These are phyloP conservation scores for Nestor notabilis DNA, from an alignment of 2,113 vertebrate species.

Conservation along the genomic window DNA sequence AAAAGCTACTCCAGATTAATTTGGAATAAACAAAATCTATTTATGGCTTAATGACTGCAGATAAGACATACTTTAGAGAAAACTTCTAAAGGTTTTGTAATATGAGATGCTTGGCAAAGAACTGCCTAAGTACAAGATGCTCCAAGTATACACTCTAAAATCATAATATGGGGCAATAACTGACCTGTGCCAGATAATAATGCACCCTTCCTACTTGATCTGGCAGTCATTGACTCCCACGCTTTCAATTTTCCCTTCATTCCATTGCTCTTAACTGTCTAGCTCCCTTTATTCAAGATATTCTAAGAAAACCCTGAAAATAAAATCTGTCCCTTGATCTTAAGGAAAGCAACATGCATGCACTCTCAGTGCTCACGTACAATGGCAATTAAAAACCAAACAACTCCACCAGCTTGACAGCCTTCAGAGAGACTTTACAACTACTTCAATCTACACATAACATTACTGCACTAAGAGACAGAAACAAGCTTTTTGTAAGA, in stretches of 20 bases:
- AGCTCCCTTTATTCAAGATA: not conserved
- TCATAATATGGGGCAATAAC: fast-evolving
- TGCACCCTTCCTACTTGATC: not conserved
- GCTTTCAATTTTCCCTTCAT: not conserved
- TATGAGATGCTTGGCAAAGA: not conserved
- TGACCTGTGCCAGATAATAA: not conserved
- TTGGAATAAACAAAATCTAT: not conserved
- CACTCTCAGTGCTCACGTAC: not conserved
- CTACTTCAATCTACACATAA: not conserved
- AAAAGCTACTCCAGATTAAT: not conserved
- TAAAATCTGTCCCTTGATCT: not conserved
- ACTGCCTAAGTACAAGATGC: not conserved
- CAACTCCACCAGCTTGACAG: not conserved
- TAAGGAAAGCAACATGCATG: not conserved
- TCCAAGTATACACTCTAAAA: too few relatives aligned
- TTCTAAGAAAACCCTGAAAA: not conserved
- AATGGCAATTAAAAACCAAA: not conserved
- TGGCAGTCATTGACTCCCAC: not conserved
- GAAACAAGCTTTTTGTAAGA: not conserved
- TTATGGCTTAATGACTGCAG: not conserved
- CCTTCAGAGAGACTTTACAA: not conserved
- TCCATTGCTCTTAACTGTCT: not conserved
- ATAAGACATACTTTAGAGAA: not conserved
- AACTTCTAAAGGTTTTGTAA: not conserved
- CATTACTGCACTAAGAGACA: not conserved